Base-by-base conservation (phyloP, 2,888 invertebrate species). In the Sclerodermus sp. region DNA sequence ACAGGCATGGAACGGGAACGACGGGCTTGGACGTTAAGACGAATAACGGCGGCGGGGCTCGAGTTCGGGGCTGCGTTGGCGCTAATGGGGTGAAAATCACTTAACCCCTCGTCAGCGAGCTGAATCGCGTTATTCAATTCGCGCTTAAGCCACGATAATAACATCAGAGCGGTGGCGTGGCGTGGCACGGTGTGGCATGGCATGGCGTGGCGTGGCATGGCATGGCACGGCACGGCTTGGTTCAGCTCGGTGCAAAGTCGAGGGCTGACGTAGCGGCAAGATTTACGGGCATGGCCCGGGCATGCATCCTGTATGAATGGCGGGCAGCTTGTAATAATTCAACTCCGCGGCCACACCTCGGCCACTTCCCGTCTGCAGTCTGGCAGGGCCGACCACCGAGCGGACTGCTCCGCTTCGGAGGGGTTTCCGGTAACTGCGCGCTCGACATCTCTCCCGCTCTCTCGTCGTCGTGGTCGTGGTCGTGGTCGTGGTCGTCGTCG, bases 291-390 rank as follows among this genome's bases (percentile, higher is more conserved):
- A 58, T 68, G 64, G 58, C 62, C 62, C 63, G 63, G 56, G 67
- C 73, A 68, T 72, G 68, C 70, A 74, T 74, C 73, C 73, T 73
- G 71, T 73, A 74, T 71, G 74, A 74, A 75, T 73, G 73, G 70
- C 68, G 70, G 73, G 70, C 72, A 73, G 70, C 69, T 73, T 71
- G 75, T 71, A 73, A 75, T 75, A 74, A 75, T 73, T 75, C 74
- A 76, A 73, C 71, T 74, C 67, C 67, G 70, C 67, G 69, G 70
- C 74, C 75, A 73, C 75, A 74, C 75, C 75, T 76, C 70, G 73
- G 64, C 71, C 70, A 73, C 74, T 74, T 74, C 68, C 73, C 72
- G 71, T 75, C 74, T 66, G 67, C 63, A 71, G 68, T 59, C 62
- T 58, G 64, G 62, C 62, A 66, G 64, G 58, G 64, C 66, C 66